Conservation (phyloP, 1,140 invertebrate species). For the Argopecten irradians region DNA sequence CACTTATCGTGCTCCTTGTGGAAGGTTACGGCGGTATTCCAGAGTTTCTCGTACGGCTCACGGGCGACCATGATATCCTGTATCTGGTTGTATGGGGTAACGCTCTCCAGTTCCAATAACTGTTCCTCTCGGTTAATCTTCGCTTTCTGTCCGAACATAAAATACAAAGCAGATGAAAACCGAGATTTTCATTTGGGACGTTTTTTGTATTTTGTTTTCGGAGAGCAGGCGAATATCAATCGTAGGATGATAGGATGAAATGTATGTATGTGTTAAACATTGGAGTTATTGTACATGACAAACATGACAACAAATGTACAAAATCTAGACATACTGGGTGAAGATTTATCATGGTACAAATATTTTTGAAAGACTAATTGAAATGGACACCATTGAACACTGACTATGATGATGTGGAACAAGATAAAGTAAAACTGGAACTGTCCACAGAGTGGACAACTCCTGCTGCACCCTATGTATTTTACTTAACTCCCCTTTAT, state of each 20-base stretch:
- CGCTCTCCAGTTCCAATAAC: conserved; percentile 89
- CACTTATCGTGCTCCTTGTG: conserved; percentile 85
- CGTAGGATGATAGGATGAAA: neutral
- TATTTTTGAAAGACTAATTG: too few relatives aligned
- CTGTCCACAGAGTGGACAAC: too few relatives aligned
- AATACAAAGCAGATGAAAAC: conserved; percentile 29
- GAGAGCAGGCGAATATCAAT: conserved; percentile 15
- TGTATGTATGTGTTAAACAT: neutral
- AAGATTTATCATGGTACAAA: too few relatives aligned
- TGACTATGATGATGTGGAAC: too few relatives aligned
- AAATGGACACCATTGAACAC: too few relatives aligned
- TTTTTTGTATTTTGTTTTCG: conserved; percentile 10
- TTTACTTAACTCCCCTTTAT: too few relatives aligned
- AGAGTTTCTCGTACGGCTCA: conserved; percentile 93
- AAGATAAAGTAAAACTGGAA: too few relatives aligned
- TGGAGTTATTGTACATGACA: too few relatives aligned
- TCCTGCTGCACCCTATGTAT: too few relatives aligned
- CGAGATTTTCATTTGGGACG: neutral
- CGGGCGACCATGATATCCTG: conserved; percentile 85
- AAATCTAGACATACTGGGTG: too few relatives aligned
- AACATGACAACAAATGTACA: too few relatives aligned
- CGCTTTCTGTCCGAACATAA: conserved; percentile 66
- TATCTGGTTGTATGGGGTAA: conserved; percentile 86
- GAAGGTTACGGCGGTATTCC: conserved; percentile 92
- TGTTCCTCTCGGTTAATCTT: conserved; percentile 85